phyloP scores from a whole-genome alignment of 1,140 invertebrate species.

The Nautilus pompilius region DNA sequence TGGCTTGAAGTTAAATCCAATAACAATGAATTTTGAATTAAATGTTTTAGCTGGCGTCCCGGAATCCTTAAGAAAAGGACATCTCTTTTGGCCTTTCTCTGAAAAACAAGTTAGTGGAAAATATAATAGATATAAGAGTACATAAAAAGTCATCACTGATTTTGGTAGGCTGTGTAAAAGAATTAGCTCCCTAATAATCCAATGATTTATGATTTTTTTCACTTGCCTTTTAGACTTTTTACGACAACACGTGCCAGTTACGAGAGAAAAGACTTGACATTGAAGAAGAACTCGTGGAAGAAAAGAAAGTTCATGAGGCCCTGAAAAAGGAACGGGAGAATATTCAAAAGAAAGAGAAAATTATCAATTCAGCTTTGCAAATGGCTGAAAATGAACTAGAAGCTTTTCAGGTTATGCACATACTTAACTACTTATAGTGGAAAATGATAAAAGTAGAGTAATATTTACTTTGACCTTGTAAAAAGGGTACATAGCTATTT shows the following conservation, averaged over 20 bases:
- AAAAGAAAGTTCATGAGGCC: slow-evolving; percentile 51
- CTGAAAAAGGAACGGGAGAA: slow-evolving; percentile 53
- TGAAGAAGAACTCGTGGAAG: slow-evolving; percentile 48
- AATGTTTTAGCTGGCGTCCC: no score
- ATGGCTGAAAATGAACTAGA: slow-evolving; percentile 53
- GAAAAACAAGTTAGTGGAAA: no score
- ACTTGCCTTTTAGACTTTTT: slow-evolving; percentile 37
- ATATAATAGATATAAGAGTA: no score
- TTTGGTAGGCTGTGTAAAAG: no score
- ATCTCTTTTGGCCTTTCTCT: no score
- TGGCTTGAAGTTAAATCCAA: no score
- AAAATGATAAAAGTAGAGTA: neutral
- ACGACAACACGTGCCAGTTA: slow-evolving; percentile 48
- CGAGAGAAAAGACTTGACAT: slow-evolving; percentile 50
- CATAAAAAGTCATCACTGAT: no score
- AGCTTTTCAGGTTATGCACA: slow-evolving; percentile 55
- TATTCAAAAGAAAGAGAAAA: slow-evolving; percentile 50
- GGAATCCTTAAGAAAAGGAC: no score
- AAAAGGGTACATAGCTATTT: neutral
- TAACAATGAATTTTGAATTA: no score
- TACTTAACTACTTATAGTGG: no score
- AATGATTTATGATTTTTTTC: neutral
- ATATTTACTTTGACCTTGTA: neutral
- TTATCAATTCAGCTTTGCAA: slow-evolving; percentile 48
- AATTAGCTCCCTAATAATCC: no score